phyloP scores from a whole-genome alignment of 2,888 invertebrate genomes.

The Plagodis pulveraria region DNA sequence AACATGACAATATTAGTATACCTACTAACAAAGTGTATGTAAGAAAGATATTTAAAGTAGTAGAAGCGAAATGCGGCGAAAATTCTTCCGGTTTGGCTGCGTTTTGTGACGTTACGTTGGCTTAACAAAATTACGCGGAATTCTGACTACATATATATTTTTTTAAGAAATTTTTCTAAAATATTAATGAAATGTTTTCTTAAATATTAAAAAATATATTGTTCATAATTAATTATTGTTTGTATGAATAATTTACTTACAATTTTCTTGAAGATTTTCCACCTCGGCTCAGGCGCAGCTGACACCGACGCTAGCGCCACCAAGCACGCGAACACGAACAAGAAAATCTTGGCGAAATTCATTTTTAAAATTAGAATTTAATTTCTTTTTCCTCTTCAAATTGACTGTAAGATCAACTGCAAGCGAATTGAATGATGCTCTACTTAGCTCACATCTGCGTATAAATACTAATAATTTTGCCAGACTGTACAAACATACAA shows the following conservation, averaged over 20 bases:
- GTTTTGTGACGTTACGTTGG: too few species aligned
- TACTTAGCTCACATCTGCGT: constrained; percentile 4
- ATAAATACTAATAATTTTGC: constrained; percentile 15
- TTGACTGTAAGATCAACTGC: constrained; percentile 15
- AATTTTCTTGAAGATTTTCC: constrained; percentile 65
- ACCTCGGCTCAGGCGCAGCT: constrained; percentile 54
- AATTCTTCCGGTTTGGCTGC: too few species aligned
- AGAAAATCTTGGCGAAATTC: constrained; percentile 56
- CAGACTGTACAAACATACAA: neutral
- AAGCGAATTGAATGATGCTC: constrained; percentile 19
- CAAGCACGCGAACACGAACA: constrained; percentile 56
- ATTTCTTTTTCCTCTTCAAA: constrained; percentile 15
- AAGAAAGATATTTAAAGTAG: neutral
- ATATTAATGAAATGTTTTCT: too few species aligned
- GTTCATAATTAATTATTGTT: too few species aligned
- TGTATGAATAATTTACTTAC: constrained; percentile 45
- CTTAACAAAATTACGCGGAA: too few species aligned
- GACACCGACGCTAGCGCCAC: constrained; percentile 51
- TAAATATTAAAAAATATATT: too few species aligned
- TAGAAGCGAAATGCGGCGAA: too few species aligned
- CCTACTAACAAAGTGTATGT: neutral
- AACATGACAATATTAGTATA: too few species aligned
- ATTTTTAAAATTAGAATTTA: constrained; percentile 41
- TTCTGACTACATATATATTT: too few species aligned
- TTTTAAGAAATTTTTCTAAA: too few species aligned